A percentile compares a stretch with the other conserved stretches of the same genome.
phyloP scores from a whole-genome alignment of 1,140 invertebrate genomes.

The Antheraea mylitta region DNA sequence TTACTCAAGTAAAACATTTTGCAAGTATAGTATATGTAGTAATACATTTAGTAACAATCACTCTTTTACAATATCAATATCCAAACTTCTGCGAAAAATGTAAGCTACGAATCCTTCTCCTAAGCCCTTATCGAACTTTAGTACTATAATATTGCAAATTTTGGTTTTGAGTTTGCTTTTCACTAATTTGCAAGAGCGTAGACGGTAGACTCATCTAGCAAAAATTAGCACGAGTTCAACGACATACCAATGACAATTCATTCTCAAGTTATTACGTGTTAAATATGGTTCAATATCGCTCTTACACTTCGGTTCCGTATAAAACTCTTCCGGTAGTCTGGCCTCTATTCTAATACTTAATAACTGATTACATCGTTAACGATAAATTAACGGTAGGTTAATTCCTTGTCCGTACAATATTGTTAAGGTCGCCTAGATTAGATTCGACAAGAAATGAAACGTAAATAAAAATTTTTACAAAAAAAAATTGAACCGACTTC shows the following conservation, averaged over 20 bases:
- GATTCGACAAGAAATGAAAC: not conserved
- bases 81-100: not conserved
- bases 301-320: not conserved
- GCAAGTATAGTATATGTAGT: no score
- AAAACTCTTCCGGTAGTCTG: not conserved
- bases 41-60: no score
- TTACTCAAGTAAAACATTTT: no score
- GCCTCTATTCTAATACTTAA: not conserved
- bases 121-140: not conserved
- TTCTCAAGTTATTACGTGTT: not conserved
- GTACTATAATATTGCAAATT: not conserved
- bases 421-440: not conserved
- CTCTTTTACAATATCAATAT: no score
- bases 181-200: not conserved
- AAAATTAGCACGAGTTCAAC: not conserved
- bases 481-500: no score
- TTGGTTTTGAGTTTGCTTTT: not conserved
- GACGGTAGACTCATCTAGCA: not conserved
- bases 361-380: not conserved
- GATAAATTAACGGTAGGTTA: not conserved
- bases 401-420: not conserved
- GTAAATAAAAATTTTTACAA: no score
- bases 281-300: not conserved
- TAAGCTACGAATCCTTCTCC: not conserved
- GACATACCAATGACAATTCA: conserved; percentile 1